Conservation (phyloP, 2,888 invertebrate species). For the Phoronis australis region DNA sequence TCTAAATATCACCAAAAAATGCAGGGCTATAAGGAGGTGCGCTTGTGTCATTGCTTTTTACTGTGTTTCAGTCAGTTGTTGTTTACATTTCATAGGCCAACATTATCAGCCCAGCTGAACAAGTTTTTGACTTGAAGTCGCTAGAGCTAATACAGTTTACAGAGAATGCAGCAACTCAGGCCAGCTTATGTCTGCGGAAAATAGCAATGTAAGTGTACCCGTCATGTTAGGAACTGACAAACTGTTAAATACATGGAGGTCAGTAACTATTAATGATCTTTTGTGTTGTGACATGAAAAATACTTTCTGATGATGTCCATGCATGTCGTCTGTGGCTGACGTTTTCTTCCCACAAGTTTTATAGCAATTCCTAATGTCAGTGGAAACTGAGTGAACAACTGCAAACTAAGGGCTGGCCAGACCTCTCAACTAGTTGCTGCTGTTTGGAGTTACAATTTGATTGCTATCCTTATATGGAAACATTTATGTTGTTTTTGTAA, state of each 20-base stretch:
- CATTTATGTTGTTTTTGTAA: too few species aligned
- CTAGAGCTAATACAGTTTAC: constrained; percentile 51
- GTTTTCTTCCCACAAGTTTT: neutral
- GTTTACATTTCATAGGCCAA: constrained; percentile 31
- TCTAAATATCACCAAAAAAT: too few species aligned
- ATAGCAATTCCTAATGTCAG: too few species aligned
- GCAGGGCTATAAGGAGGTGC: too few species aligned
- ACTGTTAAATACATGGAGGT: too few species aligned
- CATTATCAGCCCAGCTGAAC: constrained; percentile 44
- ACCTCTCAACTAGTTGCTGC: too few species aligned
- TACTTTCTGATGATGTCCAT: neutral
- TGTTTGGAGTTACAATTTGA: too few species aligned
- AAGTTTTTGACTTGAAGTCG: constrained; percentile 36
- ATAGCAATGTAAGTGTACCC: constrained; percentile 43
- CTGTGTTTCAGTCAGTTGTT: neutral
- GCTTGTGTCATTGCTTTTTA: neutral
- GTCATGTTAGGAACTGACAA: neutral
- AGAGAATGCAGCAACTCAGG: constrained; percentile 45
- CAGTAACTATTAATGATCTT: too few species aligned
- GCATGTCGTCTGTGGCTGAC: neutral
- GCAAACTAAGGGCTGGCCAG: too few species aligned
- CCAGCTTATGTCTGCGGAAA: constrained; percentile 55
- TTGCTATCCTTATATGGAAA: too few species aligned
- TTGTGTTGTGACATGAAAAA: too few species aligned
- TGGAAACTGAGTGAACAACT: too few species aligned